phyloP scores from a whole-genome alignment of 2,797 vertebrate genomes.

The Brachymystax lenok region DNA sequence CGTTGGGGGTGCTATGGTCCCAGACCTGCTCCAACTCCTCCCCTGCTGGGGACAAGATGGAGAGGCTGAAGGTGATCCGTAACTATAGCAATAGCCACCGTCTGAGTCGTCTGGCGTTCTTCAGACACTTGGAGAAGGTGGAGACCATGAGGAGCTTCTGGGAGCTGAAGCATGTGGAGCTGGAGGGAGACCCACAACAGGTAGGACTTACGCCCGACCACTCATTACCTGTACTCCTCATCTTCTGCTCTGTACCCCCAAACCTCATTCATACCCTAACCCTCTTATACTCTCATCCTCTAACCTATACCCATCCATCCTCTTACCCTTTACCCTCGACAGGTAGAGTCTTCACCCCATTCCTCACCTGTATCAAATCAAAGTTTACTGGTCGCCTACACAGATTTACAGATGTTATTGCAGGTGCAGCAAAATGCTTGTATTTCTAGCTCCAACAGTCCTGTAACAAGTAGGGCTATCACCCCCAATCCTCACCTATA shows the following conservation, averaged over 20 bases:
- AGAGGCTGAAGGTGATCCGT: slow-evolving; percentile 79
- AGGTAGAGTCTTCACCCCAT: neutral
- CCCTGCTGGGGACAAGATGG: slow-evolving; percentile 79
- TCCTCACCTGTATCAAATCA: neutral
- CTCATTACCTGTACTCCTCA: too few species aligned
- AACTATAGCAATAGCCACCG: slow-evolving; percentile 70
- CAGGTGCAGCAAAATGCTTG: too few species aligned
- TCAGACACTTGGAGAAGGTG: slow-evolving; percentile 82
- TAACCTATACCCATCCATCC: neutral
- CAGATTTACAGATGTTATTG: too few species aligned
- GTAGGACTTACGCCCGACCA: slow-evolving; percentile 36
- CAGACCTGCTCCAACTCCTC: slow-evolving; percentile 72
- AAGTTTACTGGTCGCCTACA: too few species aligned
- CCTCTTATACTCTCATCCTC: neutral
- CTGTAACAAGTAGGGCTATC: too few species aligned
- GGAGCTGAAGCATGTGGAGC: slow-evolving; percentile 79
- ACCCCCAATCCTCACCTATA: too few species aligned
- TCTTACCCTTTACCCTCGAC: neutral
- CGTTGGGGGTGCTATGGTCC: slow-evolving; percentile 32
- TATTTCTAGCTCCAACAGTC: too few species aligned
- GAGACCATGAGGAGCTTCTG: slow-evolving; percentile 84
- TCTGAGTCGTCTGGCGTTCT: slow-evolving; percentile 78
- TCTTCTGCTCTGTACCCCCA: neutral
- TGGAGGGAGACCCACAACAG: slow-evolving; percentile 60
- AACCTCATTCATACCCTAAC: neutral